Conservation (phyloP, 2,113 vertebrate genomes). For the Smithornis capensis region DNA sequence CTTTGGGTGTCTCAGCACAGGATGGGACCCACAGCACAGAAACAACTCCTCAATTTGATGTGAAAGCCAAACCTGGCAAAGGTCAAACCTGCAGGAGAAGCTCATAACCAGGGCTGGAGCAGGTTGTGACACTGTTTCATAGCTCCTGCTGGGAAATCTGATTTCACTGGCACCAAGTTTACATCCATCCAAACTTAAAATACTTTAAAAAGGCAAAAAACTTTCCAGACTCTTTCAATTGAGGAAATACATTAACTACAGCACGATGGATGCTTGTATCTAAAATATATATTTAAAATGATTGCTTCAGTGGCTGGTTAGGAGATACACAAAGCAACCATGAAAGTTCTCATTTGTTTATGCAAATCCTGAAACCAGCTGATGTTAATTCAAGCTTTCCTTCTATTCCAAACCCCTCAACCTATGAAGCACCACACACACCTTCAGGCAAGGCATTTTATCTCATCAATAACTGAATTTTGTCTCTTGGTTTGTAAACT, state of each 20-base stretch:
- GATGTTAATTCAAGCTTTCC: not conserved
- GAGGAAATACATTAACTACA: not conserved
- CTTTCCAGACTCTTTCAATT: not conserved
- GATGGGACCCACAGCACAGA: not conserved
- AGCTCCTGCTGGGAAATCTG: not conserved
- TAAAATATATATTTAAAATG: not conserved
- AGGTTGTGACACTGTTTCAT: rapidly evolving
- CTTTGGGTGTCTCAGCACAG: not conserved
- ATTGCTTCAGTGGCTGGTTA: not conserved
- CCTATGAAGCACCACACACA: not conserved
- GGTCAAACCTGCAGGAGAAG: not conserved
- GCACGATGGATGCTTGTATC: not conserved
- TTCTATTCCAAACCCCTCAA: not conserved
- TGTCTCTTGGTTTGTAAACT: not conserved
- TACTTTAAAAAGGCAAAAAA: not conserved
- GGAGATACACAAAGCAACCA: not conserved
- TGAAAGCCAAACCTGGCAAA: not conserved
- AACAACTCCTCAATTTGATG: not conserved
- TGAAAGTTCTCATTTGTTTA: not conserved
- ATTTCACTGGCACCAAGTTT: not conserved
- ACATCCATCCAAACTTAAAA: not conserved
- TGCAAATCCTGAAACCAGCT: not conserved
- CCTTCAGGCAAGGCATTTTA: not conserved
- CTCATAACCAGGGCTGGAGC: not conserved
- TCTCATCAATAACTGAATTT: not conserved